phyloP scores from a whole-genome alignment of 2,797 vertebrate genomes.

The Emys orbicularis region DNA sequence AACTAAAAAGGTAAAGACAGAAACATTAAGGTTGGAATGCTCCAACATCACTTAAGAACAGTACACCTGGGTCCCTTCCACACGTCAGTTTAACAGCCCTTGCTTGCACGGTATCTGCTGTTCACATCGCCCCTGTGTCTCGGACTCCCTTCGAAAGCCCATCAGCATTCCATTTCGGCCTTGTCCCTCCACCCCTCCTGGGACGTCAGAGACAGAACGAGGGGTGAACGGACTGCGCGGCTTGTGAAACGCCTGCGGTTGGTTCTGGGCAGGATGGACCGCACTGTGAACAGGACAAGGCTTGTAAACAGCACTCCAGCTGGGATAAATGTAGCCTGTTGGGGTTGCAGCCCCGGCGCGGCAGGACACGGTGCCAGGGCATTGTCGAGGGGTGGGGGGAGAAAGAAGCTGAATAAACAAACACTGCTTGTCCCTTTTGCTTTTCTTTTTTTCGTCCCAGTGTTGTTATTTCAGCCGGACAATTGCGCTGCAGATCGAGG shows the following conservation, averaged over 20 bases:
- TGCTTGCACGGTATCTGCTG: not conserved
- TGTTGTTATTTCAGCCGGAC: slow-evolving; percentile 83
- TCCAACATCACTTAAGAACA: not conserved
- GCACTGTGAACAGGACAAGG: slow-evolving; percentile 80
- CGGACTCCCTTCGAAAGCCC: not conserved
- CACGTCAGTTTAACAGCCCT: not conserved
- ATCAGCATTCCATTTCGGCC: not conserved
- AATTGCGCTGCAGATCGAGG: slow-evolving; percentile 67
- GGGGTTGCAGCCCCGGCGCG: slow-evolving; percentile 66
- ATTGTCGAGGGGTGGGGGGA: slow-evolving; percentile 74
- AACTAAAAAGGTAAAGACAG: not conserved
- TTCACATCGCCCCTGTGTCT: not conserved
- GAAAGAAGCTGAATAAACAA: slow-evolving; percentile 84
- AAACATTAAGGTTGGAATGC: not conserved
- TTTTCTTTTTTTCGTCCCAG: slow-evolving; percentile 49
- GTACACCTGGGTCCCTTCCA: not conserved
- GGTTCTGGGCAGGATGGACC: slow-evolving; percentile 72
- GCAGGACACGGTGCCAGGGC: slow-evolving; percentile 79
- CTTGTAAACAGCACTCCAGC: slow-evolving; percentile 84
- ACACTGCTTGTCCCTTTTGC: slow-evolving; percentile 58
- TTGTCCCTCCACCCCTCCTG: not conserved
- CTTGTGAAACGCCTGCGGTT: slow-evolving; percentile 46
- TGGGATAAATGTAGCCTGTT: slow-evolving; percentile 81
- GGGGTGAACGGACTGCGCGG: not conserved
- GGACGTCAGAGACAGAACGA: not conserved